Base-by-base conservation (phyloP, 2,888 invertebrate genomes). In the Galerucella nymphaeae region DNA sequence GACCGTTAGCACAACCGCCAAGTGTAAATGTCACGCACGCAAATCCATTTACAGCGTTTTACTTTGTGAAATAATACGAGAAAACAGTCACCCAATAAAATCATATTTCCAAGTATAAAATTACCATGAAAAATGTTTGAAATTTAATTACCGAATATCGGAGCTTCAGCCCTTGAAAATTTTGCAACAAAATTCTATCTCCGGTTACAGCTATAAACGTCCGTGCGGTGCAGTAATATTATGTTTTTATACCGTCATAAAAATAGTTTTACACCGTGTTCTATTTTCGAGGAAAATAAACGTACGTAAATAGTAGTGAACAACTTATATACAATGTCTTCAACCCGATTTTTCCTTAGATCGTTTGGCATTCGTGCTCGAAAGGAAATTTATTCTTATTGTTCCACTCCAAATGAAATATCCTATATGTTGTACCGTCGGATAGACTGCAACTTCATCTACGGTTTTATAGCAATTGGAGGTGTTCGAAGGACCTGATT, bases 251-350 rank as follows among this genome's bases (percentile, higher is more conserved):
- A 59, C 14, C 30, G 30, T 67, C 67, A 59, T 67, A 67, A 67
- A 67, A 59, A 23, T 48, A 30, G 48, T 45, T 59, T 67, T 59
- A 59, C 48, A 48, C 59, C 48, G 45, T 45, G 45, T 67, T 67
- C 59, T 45, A 58, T 67, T 67, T 67, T 67, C 59, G 16, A 18
- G 38, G 41, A 48, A 48, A 67, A 50, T 59, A 50, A 48, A 23
- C 59, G 48, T 23, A 20, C 59, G 48, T 67, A 59, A 67, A 67
- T 59, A 23, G 20, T 59, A 59, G 38, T 41, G 38, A 41, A 16
- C 13, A 41, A 50, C 50, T 50, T 53, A 48, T 50, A 59, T 67
- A 67, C 67, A 67, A 67, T 67, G 67, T 67, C 67, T 67, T 67
- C 48, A 67, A 67, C 48, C 58, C n/a, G 48, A 66, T 64, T 64